Evolutionary conservation across 2,113 vertebrate species (phyloP).

Genomic region (Peromyscus californicus): DNA sequence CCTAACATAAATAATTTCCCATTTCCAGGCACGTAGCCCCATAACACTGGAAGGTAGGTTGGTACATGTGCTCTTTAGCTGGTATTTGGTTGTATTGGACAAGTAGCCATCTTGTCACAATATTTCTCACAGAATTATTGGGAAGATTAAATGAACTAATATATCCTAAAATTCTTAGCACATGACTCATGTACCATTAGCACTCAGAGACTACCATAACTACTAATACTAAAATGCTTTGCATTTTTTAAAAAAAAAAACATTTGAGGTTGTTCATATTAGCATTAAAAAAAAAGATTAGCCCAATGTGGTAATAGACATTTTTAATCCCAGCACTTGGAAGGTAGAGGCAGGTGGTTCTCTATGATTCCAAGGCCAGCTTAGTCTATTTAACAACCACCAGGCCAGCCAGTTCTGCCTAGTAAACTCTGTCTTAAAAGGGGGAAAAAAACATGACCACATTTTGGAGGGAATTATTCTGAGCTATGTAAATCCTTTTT

Average conservation of each 20-base stretch:
- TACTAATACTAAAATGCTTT: background rate
- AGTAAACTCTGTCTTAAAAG: background rate
- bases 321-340: background rate
- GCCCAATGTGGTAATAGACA: background rate
- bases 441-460: background rate
- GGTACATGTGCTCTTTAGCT: background rate
- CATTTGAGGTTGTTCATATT: background rate
- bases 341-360: background rate
- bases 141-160: background rate
- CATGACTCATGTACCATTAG: background rate
- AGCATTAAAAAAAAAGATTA: background rate
- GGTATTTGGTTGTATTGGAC: background rate
- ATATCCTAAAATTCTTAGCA: background rate
- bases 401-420: background rate
- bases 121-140: background rate
- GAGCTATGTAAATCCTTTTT: background rate
- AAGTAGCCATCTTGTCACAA: background rate
- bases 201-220: background rate
- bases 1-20: background rate
- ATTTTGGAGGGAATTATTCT: slow-evolving; percentile 50
- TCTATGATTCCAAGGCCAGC: background rate
- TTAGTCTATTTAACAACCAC: background rate
- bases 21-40: background rate
- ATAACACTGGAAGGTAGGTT: background rate
- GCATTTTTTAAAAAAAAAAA: background rate